Evolutionary conservation across 2,113 vertebrate species (phyloP).

Genomic region (Anthoscopus minutus): DNA sequence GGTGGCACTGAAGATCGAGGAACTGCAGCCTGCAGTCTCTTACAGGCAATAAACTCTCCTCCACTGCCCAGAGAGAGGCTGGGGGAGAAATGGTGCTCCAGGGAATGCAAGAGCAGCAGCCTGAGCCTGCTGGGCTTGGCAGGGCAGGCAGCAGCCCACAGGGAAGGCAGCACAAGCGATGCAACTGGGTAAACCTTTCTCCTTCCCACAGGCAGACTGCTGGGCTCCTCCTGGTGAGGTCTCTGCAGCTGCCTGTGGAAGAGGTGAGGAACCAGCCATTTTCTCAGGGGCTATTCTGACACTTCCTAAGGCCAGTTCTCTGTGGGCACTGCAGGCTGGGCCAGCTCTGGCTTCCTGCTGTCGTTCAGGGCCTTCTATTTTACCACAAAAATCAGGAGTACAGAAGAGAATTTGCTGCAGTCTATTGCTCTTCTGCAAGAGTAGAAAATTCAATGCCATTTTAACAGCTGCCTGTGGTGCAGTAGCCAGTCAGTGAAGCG

Average conservation of each 20-base stretch:
- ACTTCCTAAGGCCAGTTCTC: not conserved
- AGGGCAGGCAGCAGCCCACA: not conserved
- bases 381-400: not conserved
- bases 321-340: not conserved
- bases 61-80: not conserved
- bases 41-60: not conserved
- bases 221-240: accelerated
- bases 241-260: not conserved
- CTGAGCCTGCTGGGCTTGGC: not conserved
- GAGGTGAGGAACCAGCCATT: not conserved
- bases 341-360: not conserved
- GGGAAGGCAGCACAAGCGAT: not conserved
- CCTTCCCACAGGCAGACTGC: not conserved
- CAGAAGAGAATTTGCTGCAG: not conserved
- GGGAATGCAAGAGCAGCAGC: not conserved
- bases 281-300: not conserved
- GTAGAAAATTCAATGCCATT: not conserved
- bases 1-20: conserved; percentile 41
- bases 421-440: not conserved
- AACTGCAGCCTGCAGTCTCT: not conserved
- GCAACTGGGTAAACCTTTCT: not conserved
- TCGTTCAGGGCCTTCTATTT: not conserved
- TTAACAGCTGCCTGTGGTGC: not conserved
- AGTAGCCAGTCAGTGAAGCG: not conserved
- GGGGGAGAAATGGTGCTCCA: not conserved